Conservation (phyloP, 1,140 invertebrate species). For the Atta colombica region DNA sequence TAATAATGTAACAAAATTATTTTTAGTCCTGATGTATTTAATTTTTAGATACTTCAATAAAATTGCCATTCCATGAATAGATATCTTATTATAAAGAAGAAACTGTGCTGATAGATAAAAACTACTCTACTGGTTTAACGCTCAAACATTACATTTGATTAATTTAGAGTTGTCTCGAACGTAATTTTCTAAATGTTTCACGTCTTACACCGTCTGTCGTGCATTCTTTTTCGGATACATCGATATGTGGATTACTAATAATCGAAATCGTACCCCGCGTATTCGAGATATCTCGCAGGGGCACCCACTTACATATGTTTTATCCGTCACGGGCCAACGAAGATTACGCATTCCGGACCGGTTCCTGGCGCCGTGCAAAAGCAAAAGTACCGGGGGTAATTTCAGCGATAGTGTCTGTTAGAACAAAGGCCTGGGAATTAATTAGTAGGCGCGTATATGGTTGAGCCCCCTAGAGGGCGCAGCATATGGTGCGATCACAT, state of each 20-base stretch:
- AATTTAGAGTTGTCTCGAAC: not conserved
- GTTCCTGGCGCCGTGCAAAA: conserved; percentile 60
- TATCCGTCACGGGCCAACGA: conserved; percentile 53
- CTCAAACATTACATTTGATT: not conserved
- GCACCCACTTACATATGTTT: conserved; percentile 37
- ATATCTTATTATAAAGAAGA: not conserved
- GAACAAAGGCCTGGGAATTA: conserved; percentile 86
- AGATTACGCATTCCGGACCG: conserved; percentile 60
- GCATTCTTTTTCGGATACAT: not conserved
- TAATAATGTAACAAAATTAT: too few relatives aligned
- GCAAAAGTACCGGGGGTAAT: conserved; percentile 69
- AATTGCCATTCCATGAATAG: too few relatives aligned
- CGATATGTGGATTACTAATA: conserved; percentile 12
- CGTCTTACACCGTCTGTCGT: not conserved
- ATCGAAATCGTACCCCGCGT: not conserved
- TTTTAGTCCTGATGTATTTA: too few relatives aligned
- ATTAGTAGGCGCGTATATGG: conserved; percentile 83
- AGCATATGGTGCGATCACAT: conserved; percentile 86
- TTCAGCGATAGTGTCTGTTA: conserved; percentile 78
- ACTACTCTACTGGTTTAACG: not conserved
- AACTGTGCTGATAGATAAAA: not conserved
- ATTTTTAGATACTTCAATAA: too few relatives aligned
- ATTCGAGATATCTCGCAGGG: not conserved
- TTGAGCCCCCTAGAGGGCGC: conserved; percentile 81
- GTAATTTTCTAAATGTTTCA: not conserved